These are phyloP conservation scores for Thysanoteuthis rhombus DNA, from an alignment of 2,888 invertebrate genomes.

Conservation along the genomic window DNA sequence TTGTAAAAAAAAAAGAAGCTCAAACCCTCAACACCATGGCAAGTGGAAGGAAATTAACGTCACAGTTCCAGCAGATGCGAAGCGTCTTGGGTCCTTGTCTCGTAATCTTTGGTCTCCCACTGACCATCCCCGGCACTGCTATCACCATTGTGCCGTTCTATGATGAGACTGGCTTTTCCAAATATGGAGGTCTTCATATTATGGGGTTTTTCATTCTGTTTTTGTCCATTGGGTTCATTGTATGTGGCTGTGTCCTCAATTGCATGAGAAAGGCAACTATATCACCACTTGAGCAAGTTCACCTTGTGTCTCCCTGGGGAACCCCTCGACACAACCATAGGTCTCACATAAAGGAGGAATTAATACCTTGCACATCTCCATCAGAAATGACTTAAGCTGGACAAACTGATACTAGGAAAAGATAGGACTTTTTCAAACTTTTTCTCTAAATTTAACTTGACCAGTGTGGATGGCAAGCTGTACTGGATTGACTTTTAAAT, in stretches of 20 bases:
- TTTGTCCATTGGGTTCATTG: slow-evolving; percentile 35
- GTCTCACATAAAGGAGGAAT: slow-evolving; percentile 2
- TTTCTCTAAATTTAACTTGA: too few relatives aligned
- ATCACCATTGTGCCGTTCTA: slow-evolving; percentile 46
- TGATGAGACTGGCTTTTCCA: slow-evolving; percentile 42
- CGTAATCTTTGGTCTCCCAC: slow-evolving; percentile 47
- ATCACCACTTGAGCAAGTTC: slow-evolving; percentile 23
- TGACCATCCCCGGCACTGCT: slow-evolving; percentile 47
- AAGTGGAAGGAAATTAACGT: slow-evolving; percentile 1
- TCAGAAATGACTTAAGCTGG: not conserved
- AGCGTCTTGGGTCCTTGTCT: slow-evolving; percentile 43
- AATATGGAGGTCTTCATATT: slow-evolving; percentile 42
- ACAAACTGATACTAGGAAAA: not conserved
- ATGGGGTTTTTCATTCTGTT: slow-evolving; percentile 40
- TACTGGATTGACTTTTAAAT: too few relatives aligned
- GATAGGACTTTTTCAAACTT: too few relatives aligned
- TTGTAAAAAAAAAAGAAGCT: not conserved
- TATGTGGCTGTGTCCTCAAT: slow-evolving; percentile 37
- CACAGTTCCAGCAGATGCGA: slow-evolving; percentile 35
- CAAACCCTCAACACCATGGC: not conserved
- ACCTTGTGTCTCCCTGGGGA: slow-evolving; percentile 21
- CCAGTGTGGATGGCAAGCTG: too few relatives aligned
- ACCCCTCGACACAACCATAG: not conserved
- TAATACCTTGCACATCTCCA: slow-evolving; percentile 23
- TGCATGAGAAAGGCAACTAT: slow-evolving; percentile 34